Conservation (phyloP, 2,888 invertebrate species). For the Sarcophaga rosellei region DNA sequence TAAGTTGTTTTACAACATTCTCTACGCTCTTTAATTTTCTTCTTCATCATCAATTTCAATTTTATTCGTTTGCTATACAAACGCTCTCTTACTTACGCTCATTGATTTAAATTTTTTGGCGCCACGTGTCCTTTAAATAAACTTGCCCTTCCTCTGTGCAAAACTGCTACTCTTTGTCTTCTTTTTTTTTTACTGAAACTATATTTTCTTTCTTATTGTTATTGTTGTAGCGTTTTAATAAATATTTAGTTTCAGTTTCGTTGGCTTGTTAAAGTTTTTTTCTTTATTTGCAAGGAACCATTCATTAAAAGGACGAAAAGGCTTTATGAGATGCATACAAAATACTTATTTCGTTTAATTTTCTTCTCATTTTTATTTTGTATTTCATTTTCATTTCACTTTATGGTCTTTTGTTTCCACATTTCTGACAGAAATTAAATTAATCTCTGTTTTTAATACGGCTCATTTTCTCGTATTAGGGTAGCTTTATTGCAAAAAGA, state of each 20-base stretch:
- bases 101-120: slow-evolving; percentile 33
- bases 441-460: neutral
- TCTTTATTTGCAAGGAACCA: slow-evolving; percentile 12
- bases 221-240: slow-evolving; percentile 29
- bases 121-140: slow-evolving; percentile 59
- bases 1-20: neutral
- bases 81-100: neutral
- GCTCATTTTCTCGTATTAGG: neutral
- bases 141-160: slow-evolving; percentile 24
- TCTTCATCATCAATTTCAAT: slow-evolving; percentile 10
- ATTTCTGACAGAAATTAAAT: neutral
- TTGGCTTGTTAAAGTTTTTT: neutral
- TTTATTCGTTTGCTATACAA: slow-evolving; percentile 2
- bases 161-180: slow-evolving; percentile 1
- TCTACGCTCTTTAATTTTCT: slow-evolving; percentile 9
- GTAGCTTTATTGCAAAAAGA: neutral
- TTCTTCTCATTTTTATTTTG: neutral
- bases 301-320: neutral
- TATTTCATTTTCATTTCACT: neutral
- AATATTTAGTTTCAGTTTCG: slow-evolving; percentile 43
- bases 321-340: slow-evolving; percentile 16
- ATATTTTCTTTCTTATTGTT: neutral
- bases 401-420: slow-evolving; percentile 1
- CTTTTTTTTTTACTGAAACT: slow-evolving; percentile 30
- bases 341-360: slow-evolving; percentile 28